Evolutionary conservation across 2,113 vertebrate species (phyloP), one percentile per base, ranked within the genome.

Genomic region (Grantiella picta): DNA sequence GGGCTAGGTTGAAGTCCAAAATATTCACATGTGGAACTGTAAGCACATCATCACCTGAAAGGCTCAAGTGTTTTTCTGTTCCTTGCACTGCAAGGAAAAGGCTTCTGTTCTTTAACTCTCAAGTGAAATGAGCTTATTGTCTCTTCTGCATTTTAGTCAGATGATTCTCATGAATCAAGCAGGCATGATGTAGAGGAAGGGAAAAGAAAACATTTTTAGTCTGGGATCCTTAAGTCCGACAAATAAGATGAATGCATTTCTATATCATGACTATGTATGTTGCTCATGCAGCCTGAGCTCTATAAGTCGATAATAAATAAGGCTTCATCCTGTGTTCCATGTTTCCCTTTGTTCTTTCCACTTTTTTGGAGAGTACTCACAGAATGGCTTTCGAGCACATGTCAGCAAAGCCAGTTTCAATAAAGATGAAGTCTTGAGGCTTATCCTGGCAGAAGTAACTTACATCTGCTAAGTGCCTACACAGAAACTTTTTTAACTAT

Each of bases 281-380:
- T 76, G n/a, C 93, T 86, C 89, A 73, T 69, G 60, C 82, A 96
- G 56, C 49, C 82, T 71, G 81, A 92, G 82, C 53, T 87, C 60
- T 4, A 0, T 68, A 70, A 84, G 36, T 66, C 50, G 57, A 42
- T 79, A n/a, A 52, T 82, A 91, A 86, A 72, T 80, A 50, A 47
- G 20, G 35, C 77, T 88, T 82, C 49, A 56, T 91, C 84, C 82
- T 65, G 86, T 94, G 44, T 91, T 95, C 56, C 49, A 10, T 87
- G 80, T 89, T 96, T 82, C 28, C 63, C 76, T 94, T 95, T 96
- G 88, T 95, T 95, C 90, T 94, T 91, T 84, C 90, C 57, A 89
- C 49, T 89, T 89, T 89, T 96, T 91, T 82, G 40, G 50, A 94
- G 79, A 72, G 19, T 86, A 33, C 69, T 64, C 4, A 5, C 36